Evolutionary conservation across 2,113 vertebrate species (phyloP).

Genomic region (Pristiophorus japonicus): DNA sequence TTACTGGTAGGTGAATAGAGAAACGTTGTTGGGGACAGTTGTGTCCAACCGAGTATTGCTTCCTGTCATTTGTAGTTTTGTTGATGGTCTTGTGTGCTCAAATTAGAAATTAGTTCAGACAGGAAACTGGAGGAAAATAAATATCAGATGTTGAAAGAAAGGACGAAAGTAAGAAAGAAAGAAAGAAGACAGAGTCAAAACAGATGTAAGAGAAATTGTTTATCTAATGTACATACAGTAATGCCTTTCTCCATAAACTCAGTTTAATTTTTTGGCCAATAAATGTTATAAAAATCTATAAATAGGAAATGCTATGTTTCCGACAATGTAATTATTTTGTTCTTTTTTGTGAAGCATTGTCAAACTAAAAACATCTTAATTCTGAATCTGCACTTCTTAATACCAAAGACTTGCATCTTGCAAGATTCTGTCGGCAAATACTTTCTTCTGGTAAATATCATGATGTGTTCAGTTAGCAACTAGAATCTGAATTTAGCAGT

Average conservation of each 20-base stretch:
- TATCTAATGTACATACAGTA: not conserved
- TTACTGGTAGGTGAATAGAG: conserved; percentile 46
- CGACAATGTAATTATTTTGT: not conserved
- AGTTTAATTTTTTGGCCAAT: conserved; percentile 5
- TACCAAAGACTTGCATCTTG: not conserved
- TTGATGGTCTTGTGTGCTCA: conserved; percentile 27
- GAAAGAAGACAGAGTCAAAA: not conserved
- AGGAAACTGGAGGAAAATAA: conserved; percentile 37
- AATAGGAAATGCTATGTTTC: not conserved
- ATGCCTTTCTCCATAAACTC: not conserved
- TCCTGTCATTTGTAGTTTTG: conserved; percentile 37
- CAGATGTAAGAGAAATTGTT: conserved; percentile 19
- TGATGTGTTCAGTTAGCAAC: not conserved
- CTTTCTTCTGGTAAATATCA: conserved; percentile 2
- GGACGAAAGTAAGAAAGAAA: not conserved
- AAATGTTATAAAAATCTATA: not conserved
- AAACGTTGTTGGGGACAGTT: conserved; percentile 48
- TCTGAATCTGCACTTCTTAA: not conserved
- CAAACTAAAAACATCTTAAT: not conserved
- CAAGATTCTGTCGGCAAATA: not conserved
- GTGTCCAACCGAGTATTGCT: conserved; percentile 35
- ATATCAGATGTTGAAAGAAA: conserved; percentile 34
- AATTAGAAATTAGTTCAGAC: conserved; percentile 37
- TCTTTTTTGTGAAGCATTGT: not conserved
- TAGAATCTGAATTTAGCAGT: not conserved